A percentile compares a stretch with the other conserved stretches of the same genome.
phyloP scores from a whole-genome alignment of 2,888 invertebrate species.

The Netelia fuscicornis region DNA sequence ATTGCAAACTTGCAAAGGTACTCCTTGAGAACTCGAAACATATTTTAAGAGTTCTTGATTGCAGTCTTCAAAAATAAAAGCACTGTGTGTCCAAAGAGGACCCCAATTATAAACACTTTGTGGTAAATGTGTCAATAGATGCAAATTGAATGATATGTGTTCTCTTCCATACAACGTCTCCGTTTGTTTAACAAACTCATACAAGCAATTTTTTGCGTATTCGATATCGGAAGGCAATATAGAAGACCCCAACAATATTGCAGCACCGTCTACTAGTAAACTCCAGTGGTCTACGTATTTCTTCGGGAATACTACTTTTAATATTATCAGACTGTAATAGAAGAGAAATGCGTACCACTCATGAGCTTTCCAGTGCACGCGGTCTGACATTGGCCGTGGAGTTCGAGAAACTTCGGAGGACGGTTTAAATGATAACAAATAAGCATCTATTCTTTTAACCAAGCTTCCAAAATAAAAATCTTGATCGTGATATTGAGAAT shows the following conservation, averaged over 20 bases:
- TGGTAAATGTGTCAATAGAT: slow-evolving; percentile 64
- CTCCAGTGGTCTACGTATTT: slow-evolving; percentile 65
- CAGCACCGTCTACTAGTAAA: slow-evolving; percentile 59
- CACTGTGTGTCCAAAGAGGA: slow-evolving; percentile 64
- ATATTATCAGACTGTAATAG: slow-evolving; percentile 63
- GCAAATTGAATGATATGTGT: slow-evolving; percentile 66
- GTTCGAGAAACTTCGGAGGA: slow-evolving; percentile 49
- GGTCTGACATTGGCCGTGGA: slow-evolving; percentile 45
- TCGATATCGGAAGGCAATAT: slow-evolving; percentile 58
- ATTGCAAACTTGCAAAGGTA: slow-evolving; percentile 51
- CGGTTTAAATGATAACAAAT: slow-evolving; percentile 40
- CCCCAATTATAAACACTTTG: slow-evolving; percentile 66
- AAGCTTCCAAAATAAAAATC: slow-evolving; percentile 43
- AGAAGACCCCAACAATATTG: slow-evolving; percentile 51
- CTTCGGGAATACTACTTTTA: slow-evolving; percentile 43
- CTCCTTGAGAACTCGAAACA: slow-evolving; percentile 56
- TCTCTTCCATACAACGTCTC: slow-evolving; percentile 61
- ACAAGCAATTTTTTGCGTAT: slow-evolving; percentile 45
- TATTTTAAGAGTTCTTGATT: slow-evolving; percentile 57
- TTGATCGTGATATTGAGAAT: slow-evolving; percentile 33
- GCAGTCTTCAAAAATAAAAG: slow-evolving; percentile 65
- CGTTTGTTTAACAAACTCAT: slow-evolving; percentile 35
- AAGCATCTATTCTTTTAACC: slow-evolving; percentile 12
- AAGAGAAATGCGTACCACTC: slow-evolving; percentile 67
- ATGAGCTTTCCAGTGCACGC: slow-evolving; percentile 58